These are phyloP conservation scores for Ctenosaura bakeri DNA, from an alignment of 2,797 vertebrate genomes.

Conservation along the genomic window DNA sequence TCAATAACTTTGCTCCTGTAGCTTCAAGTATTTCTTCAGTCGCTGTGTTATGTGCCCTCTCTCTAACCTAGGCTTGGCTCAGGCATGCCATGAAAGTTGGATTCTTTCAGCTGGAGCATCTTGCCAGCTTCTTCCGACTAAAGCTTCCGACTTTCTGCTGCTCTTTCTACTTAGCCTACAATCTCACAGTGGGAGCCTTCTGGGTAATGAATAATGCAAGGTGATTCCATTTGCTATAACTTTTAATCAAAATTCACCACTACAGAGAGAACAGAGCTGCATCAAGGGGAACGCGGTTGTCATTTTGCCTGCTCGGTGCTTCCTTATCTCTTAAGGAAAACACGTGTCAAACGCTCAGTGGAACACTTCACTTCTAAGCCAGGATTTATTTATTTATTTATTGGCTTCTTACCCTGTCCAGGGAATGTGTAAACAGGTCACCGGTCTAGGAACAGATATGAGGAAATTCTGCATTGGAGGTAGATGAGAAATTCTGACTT, in stretches of 20 bases:
- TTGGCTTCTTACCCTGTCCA: not conserved
- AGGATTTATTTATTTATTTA: not conserved
- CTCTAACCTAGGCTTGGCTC: not conserved
- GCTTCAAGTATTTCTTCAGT: not conserved
- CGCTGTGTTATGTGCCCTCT: not conserved
- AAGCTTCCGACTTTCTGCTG: conserved; percentile 53
- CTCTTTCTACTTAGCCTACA: conserved; percentile 59
- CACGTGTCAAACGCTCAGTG: conserved; percentile 20
- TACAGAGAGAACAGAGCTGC: conserved; percentile 44
- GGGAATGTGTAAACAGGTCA: not conserved
- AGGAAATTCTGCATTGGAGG: not conserved
- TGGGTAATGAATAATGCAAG: conserved; percentile 73
- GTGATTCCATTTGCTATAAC: conserved; percentile 62
- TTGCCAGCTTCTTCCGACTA: conserved; percentile 28
- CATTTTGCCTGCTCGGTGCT: conserved; percentile 21
- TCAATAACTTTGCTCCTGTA: not conserved
- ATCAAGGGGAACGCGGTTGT: conserved; percentile 55
- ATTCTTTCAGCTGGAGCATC: not conserved
- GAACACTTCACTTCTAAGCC: not conserved
- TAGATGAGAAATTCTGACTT: not conserved
- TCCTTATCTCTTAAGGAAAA: conserved; percentile 24
- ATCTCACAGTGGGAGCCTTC: conserved; percentile 52
- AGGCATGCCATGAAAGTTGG: not conserved
- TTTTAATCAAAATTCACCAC: conserved; percentile 65
- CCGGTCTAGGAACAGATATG: not conserved